Evolutionary conservation across 2,888 invertebrate species (phyloP).

Genomic region (Calameuta pallipes): DNA sequence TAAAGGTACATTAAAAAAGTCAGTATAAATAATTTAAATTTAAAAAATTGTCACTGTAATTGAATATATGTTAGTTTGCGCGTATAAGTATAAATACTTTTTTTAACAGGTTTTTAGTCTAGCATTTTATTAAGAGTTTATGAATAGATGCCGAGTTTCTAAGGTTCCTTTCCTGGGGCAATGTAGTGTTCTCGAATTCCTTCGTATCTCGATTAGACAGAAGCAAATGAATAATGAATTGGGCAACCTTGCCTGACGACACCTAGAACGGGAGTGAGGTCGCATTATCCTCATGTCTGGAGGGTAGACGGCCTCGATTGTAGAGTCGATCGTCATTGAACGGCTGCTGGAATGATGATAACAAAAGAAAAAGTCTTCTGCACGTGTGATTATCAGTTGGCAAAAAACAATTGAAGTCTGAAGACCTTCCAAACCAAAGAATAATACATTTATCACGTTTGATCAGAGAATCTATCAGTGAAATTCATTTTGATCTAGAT

Average conservation of each 20-base stretch:
- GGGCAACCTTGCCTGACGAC: constrained; percentile 34
- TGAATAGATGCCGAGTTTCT: background rate
- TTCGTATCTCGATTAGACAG: background rate
- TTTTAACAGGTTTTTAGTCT: background rate
- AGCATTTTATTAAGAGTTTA: background rate
- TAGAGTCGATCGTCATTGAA: background rate
- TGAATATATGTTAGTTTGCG: background rate
- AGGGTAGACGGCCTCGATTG: constrained; percentile 41
- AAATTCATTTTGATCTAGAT: background rate
- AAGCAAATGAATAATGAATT: constrained; percentile 10
- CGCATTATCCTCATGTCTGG: constrained; percentile 25
- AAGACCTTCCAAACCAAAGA: background rate
- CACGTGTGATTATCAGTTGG: background rate
- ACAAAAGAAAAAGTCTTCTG: background rate
- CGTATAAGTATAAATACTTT: background rate
- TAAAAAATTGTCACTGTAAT: background rate
- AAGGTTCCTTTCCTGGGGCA: background rate
- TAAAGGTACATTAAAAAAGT: background rate
- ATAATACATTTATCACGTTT: background rate
- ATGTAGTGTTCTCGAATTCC: background rate
- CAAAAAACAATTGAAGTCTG: background rate
- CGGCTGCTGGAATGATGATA: background rate
- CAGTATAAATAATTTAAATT: background rate
- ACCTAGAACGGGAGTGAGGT: constrained; percentile 42
- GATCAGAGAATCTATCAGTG: background rate